Percentiles rank a stretch among this genome's conserved stretches.
Conservation (phyloP, 1,140 invertebrate species). For the Drosophila azteca region DNA sequence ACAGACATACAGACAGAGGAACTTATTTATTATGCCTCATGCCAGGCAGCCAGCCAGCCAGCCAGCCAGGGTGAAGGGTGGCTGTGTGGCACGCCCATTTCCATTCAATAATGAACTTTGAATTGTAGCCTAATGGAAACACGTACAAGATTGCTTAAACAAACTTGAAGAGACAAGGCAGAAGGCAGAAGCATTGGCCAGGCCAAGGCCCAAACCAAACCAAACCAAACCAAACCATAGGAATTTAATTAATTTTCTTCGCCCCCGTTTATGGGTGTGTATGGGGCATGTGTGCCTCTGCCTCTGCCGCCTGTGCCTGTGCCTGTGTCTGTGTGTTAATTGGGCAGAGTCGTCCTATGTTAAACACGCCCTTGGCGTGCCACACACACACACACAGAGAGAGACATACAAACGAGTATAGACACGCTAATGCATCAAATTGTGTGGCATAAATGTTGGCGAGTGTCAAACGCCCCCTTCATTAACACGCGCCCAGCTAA, state of each 20-base stretch:
- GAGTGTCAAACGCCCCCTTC: conserved; percentile 64
- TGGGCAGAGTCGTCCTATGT: conserved; percentile 56
- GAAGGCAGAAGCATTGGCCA: conserved; percentile 11
- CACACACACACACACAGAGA: conserved; percentile 21
- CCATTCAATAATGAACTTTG: conserved; percentile 73
- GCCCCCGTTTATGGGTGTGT: conserved; percentile 55
- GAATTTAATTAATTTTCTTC: conserved; percentile 75
- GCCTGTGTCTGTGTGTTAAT: conserved; percentile 56
- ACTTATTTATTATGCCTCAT: conserved; percentile 50
- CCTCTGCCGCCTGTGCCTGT: conserved; percentile 35
- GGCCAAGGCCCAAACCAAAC: conserved; percentile 4
- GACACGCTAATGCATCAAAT: conserved; percentile 71
- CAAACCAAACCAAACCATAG: not conserved
- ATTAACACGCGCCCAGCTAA: conserved; percentile 37
- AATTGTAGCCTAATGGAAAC: conserved; percentile 79
- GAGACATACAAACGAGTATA: conserved; percentile 4
- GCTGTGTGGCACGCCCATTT: conserved; percentile 19
- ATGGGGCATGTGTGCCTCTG: conserved; percentile 13
- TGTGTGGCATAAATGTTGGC: conserved; percentile 65
- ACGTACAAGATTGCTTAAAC: conserved; percentile 76
- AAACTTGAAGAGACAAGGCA: conserved; percentile 41
- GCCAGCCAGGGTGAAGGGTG: not conserved
- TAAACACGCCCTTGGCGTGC: conserved; percentile 57
- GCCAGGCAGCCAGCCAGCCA: not conserved
- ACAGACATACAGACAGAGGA: conserved; percentile 2